Evolutionary conservation across 2,113 vertebrate species (phyloP), one percentile per base, ranked within the genome.

Genomic region (Antechinus flavipes): DNA sequence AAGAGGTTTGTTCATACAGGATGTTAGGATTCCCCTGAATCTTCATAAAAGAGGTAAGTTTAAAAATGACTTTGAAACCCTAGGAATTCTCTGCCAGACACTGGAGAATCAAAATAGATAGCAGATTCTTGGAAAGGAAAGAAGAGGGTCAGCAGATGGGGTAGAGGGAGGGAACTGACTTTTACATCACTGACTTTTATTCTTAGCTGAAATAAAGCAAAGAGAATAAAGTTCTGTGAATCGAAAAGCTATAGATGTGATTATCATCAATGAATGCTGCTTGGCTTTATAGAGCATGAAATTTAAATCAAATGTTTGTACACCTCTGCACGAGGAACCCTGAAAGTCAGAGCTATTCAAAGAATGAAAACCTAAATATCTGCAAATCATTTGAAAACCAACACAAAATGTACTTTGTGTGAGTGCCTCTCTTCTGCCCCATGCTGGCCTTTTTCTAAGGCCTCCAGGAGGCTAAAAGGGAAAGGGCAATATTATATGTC

Each of bases 11-110:
- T 84, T 97, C 55, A 93, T 42, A 93, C 98, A 27, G 94, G 94
- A 97, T 95, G 94, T 56, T 35, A 10, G 76, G 47, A 94, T 96
- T 98, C 97, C 95, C 96, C 96, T 93, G 95, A 97, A 97, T 61
- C 47, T 97, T 96, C 91, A 42, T 95, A 90, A 54, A 97, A 98
- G 96, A 93, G 46, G 24, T 23, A 0, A 47, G 90, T 94, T 96
- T 91, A 98, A 95, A 94, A 98, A 95, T 54, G 58, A 89, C 25
- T 96, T 93, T 52, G 94, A 97, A 93, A 61, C 96, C 92, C 8
- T 4, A 95, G 23, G 42, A 95, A 95, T 98, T 89, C 94, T 53
- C 49, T 93, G 42, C n/a, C 93, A 95, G 11, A 94, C 53, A 89
- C 10, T 91, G 46, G 91, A 95, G 47, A 98, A 96, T 19, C n/a